Evolutionary conservation across 2,888 invertebrate species (phyloP).

Genomic region (Altica lythri): DNA sequence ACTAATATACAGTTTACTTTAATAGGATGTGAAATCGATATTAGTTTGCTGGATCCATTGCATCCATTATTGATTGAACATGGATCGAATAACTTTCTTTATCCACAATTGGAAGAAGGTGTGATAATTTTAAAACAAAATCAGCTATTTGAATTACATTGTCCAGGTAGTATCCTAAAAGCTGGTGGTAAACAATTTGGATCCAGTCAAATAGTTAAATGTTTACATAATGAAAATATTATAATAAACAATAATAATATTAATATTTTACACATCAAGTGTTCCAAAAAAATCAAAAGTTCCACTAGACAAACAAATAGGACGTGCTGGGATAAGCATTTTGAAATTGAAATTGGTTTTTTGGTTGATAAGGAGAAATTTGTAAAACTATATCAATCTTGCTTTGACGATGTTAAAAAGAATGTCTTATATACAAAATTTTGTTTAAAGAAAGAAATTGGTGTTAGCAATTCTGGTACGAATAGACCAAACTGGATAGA

Average conservation of each 20-base stretch:
- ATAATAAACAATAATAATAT: slow-evolving; percentile 21
- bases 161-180: slow-evolving; percentile 23
- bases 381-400: too few relatives aligned
- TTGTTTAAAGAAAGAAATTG: slow-evolving; percentile 58
- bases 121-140: slow-evolving; percentile 2
- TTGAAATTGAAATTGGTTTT: slow-evolving; percentile 59
- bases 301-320: slow-evolving; percentile 54
- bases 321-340: slow-evolving; percentile 56
- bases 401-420: slow-evolving; percentile 60
- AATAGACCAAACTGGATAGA: slow-evolving; percentile 57
- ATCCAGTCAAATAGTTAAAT: slow-evolving; percentile 27
- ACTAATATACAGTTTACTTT: too few relatives aligned
- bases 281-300: slow-evolving; percentile 54
- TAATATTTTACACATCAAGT: slow-evolving; percentile 57
- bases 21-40: slow-evolving; percentile 30
- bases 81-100: slow-evolving; percentile 16
- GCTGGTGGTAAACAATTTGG: slow-evolving; percentile 4
- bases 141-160: slow-evolving; percentile 21
- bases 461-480: slow-evolving; percentile 58
- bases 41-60: slow-evolving; percentile 22
- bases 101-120: slow-evolving; percentile 13
- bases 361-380: slow-evolving; percentile 16
- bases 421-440: slow-evolving; percentile 62
- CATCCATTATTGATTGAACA: slow-evolving; percentile 30
- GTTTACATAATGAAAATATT: slow-evolving; percentile 33